phyloP scores from a whole-genome alignment of 37 sponge, comb jelly and placozoan species.

The Tethya wilhelma region DNA sequence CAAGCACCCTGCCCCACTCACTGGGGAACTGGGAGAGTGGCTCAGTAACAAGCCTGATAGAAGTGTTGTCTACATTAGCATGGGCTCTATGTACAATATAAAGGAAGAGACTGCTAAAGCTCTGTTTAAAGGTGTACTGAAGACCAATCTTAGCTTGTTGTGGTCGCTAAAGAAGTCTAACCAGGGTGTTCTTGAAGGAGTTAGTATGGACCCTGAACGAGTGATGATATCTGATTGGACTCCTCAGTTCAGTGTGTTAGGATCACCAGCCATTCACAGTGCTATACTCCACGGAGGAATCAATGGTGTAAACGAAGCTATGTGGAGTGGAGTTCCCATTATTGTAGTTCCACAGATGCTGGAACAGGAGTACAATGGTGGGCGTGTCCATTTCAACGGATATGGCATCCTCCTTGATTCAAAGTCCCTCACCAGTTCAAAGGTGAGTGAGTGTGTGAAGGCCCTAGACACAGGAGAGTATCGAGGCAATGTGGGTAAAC shows the following conservation, averaged over 20 bases:
- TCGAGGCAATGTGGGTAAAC: not conserved
- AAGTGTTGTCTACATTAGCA: slow-evolving; percentile 71
- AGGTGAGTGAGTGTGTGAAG: slow-evolving; percentile 6
- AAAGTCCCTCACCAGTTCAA: not conserved
- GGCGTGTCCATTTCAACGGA: slow-evolving; percentile 11
- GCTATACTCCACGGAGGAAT: slow-evolving; percentile 76
- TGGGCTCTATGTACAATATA: slow-evolving; percentile 42
- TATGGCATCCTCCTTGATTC: slow-evolving; percentile 5
- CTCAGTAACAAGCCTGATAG: slow-evolving; percentile 11
- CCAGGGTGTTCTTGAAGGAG: slow-evolving; percentile 23
- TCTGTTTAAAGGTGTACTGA: slow-evolving; percentile 25
- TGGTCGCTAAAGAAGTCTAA: slow-evolving; percentile 59
- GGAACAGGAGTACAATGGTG: slow-evolving; percentile 45
- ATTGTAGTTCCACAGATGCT: slow-evolving; percentile 20
- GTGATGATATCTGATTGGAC: slow-evolving; percentile 56
- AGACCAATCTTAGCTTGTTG: slow-evolving; percentile 28
- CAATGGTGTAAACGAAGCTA: slow-evolving; percentile 66
- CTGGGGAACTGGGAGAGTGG: slow-evolving; percentile 38
- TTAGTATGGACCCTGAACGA: slow-evolving; percentile 27
- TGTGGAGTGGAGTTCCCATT: slow-evolving; percentile 59
- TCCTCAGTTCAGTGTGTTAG: slow-evolving; percentile 54
- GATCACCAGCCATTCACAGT: slow-evolving; percentile 19
- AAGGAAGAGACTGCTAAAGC: slow-evolving; percentile 14
- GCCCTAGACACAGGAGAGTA: slow-evolving; percentile 12
- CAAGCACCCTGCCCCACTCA: slow-evolving; percentile 14